phyloP scores from a whole-genome alignment of 92 coral and sea anemone genomes.

The Porites lobata region DNA sequence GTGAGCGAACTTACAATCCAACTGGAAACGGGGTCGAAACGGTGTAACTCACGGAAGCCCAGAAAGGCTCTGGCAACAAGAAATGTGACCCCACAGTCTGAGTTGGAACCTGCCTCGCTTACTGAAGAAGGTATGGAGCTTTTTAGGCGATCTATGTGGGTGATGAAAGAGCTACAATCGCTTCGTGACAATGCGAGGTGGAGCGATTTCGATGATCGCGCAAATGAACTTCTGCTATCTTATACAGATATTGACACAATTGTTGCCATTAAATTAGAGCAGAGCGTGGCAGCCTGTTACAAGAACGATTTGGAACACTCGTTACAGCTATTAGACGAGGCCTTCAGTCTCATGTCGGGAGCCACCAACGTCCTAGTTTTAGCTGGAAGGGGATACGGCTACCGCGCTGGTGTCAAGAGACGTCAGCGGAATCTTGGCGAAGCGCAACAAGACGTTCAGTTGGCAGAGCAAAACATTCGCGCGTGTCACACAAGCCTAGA shows the following conservation, averaged over 20 bases:
- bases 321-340: conserved; percentile 44
- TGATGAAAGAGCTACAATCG: conserved; percentile 72
- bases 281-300: conserved; percentile 73
- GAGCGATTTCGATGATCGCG: conserved; percentile 46
- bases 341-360: conserved; percentile 10
- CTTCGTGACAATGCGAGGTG: conserved; percentile 80
- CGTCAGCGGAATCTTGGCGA: conserved; percentile 67
- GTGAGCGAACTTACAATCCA: conserved; percentile 33
- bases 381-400: conserved; percentile 56
- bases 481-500: conserved; percentile 56
- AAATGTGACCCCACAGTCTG: conserved; percentile 5
- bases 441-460: conserved; percentile 47
- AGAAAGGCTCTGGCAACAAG: neutral
- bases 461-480: conserved; percentile 60
- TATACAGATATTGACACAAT: conserved; percentile 53
- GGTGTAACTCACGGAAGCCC: neutral
- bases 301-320: conserved; percentile 56
- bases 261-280: conserved; percentile 65
- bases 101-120: conserved; percentile 33
- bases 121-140: conserved; percentile 32
- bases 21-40: conserved; percentile 26
- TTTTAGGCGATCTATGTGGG: conserved; percentile 34
- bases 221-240: conserved; percentile 27
- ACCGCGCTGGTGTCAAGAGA: conserved; percentile 72
- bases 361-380: conserved; percentile 34